Percentiles rank a stretch among this genome's conserved stretches.
phyloP scores from a whole-genome alignment of 2,113 vertebrate species.

The Electrona antarctica region DNA sequence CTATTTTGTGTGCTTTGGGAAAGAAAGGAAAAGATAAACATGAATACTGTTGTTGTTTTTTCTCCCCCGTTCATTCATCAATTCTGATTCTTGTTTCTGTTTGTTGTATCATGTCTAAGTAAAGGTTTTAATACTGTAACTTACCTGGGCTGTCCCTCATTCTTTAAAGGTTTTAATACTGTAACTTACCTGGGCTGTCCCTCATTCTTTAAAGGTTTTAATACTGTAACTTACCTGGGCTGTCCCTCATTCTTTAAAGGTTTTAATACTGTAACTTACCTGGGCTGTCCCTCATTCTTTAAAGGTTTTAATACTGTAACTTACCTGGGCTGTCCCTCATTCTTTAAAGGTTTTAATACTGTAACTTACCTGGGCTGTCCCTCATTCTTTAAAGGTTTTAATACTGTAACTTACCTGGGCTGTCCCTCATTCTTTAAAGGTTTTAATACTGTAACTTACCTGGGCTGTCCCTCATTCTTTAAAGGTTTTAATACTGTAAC shows the following conservation, averaged over 20 bases:
- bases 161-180: conserved; percentile 82
- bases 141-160: conserved; percentile 20
- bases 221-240: conserved; percentile 62
- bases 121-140: conserved; percentile 79
- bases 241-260: conserved; percentile 73
- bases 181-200: conserved; percentile 37
- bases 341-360: too few relatives aligned
- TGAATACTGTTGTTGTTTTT: conserved; percentile 36
- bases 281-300: conserved; percentile 47
- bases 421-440: too few relatives aligned
- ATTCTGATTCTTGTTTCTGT: conserved; percentile 79
- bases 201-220: conserved; percentile 82
- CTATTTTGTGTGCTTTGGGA: conserved; percentile 65
- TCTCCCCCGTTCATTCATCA: conserved; percentile 65
- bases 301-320: conserved; percentile 79
- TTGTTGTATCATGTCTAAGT: conserved; percentile 79
- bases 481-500: conserved; percentile 79
- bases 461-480: too few relatives aligned
- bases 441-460: too few relatives aligned
- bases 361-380: too few relatives aligned
- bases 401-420: too few relatives aligned
- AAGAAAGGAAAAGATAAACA: conserved; percentile 65
- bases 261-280: conserved; percentile 73
- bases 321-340: conserved; percentile 20
- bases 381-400: too few relatives aligned